These are phyloP conservation scores for Ancistrus triradiatus DNA, from an alignment of 2,113 vertebrate species.

Conservation along the genomic window DNA sequence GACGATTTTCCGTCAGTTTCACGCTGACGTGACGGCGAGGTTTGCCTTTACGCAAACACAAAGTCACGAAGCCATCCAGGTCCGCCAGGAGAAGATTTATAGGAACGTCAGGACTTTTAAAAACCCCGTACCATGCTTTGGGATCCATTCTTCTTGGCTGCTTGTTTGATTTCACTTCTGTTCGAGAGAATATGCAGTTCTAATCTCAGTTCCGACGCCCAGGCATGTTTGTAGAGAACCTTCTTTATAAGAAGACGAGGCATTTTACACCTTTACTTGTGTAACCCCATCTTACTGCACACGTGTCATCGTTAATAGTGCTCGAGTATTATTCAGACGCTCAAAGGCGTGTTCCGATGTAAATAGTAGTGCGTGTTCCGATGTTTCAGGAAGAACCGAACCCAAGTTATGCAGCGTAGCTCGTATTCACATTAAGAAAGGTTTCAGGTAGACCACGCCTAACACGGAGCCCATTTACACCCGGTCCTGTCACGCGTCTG, in stretches of 20 bases:
- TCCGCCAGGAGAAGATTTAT: conserved; percentile 23
- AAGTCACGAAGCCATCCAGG: conserved; percentile 25
- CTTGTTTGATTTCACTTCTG: conserved; percentile 30
- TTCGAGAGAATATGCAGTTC: conserved; percentile 42
- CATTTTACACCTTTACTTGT: conserved; percentile 62
- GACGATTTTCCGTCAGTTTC: no score
- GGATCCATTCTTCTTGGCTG: conserved; percentile 42
- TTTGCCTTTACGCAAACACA: no score
- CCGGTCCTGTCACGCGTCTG: no score
- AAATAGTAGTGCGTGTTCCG: conserved; percentile 48
- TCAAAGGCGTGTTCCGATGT: no score
- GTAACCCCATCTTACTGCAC: conserved; percentile 58
- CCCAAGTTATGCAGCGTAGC: conserved; percentile 40
- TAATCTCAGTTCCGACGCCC: conserved; percentile 52
- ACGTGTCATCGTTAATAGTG: conserved; percentile 58
- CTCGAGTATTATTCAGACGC: conserved; percentile 1
- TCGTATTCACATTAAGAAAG: conserved; percentile 61
- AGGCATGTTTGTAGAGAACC: conserved; percentile 65
- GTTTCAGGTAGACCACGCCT: conserved; percentile 59
- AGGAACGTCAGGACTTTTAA: conserved; percentile 19
- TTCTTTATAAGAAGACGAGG: conserved; percentile 79
- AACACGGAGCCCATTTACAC: neutral
- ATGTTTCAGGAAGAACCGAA: conserved; percentile 26
- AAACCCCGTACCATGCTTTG: conserved; percentile 40
- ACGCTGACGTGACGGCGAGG: no score